Evolutionary conservation across 2,888 invertebrate genomes (phyloP), one percentile per base, ranked within the genome.

Genomic region (Hemicrepidius hirtus): DNA sequence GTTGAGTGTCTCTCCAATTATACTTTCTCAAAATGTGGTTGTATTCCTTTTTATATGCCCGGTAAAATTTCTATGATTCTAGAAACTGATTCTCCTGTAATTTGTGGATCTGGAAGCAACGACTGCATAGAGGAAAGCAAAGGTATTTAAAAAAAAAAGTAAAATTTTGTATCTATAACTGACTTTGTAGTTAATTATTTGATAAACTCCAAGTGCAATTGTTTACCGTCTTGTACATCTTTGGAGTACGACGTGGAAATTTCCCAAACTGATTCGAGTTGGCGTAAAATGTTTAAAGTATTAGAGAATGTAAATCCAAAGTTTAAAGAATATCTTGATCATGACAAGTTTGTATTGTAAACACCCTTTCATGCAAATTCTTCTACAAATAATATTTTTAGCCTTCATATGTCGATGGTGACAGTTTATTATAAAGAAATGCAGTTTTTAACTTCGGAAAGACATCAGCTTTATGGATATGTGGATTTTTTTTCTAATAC

Each of bases 401-500:
- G 24, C 2, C 5, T 5, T 13, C 83, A 87, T 76, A 86, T 87
- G 82, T 87, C 92, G 0, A 89, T 90, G 1, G 87, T 92, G 10
- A 89, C 90, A 78, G 88, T 93, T 59, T 92, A 91, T 86, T 92
- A 92, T 85, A 92, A 92, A 83, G 91, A 92, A 80, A 89, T 90
- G 0, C 92, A 93, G 82, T 93, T 92, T 80, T 89, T 92, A 35
- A 91, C 92, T 0, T 91, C 91, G 0, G 89, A 90, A 35, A 88
- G 93, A 16, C 91, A 91, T 0, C 92, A 93, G 80, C 86, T 93
- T 7, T 92, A 92, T 80, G 93, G 92, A 0, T 89, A 88, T 76
- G 91, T 91, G 0, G 92, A 93, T 81, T 92, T 93, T 81, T 86
- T 93, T 35, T 92, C 92, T 72, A 92, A 92, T 83, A 91, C 91